These are phyloP conservation scores for Sebastes melanostomus DNA, from an alignment of 2,797 vertebrate genomes.

Conservation along the genomic window DNA sequence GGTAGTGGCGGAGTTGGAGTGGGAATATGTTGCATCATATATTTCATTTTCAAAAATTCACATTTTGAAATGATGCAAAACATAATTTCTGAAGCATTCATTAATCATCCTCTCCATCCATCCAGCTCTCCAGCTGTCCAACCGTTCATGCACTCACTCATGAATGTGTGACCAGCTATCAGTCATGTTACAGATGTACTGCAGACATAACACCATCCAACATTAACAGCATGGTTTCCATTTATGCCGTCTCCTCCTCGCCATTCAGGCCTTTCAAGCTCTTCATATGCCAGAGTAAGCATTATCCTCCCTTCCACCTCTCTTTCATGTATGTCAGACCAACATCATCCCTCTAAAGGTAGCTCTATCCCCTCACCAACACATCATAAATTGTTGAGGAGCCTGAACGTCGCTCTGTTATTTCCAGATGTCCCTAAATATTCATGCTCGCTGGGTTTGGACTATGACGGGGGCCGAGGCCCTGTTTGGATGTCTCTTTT, in stretches of 20 bases:
- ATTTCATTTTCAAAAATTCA: neutral
- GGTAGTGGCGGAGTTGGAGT: neutral
- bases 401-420: constrained; percentile 37
- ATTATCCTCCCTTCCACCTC: neutral
- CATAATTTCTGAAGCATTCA: neutral
- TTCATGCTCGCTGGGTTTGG: constrained; percentile 50
- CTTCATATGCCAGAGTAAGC: neutral
- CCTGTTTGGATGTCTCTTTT: constrained; percentile 73
- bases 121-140: neutral
- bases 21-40: neutral
- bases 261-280: neutral
- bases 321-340: neutral
- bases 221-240: neutral
- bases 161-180: neutral
- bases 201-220: neutral
- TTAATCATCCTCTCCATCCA: too few relatives aligned
- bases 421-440: constrained; percentile 70
- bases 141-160: neutral
- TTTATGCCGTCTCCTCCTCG: neutral
- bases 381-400: constrained; percentile 54
- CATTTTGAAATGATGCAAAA: neutral
- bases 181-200: neutral
- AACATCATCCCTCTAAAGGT: neutral
- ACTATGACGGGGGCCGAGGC: constrained; percentile 39
- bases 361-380: constrained; percentile 10